Evolutionary conservation across 1,140 invertebrate species (phyloP).

Genomic region (Leptoteleia sp.): DNA sequence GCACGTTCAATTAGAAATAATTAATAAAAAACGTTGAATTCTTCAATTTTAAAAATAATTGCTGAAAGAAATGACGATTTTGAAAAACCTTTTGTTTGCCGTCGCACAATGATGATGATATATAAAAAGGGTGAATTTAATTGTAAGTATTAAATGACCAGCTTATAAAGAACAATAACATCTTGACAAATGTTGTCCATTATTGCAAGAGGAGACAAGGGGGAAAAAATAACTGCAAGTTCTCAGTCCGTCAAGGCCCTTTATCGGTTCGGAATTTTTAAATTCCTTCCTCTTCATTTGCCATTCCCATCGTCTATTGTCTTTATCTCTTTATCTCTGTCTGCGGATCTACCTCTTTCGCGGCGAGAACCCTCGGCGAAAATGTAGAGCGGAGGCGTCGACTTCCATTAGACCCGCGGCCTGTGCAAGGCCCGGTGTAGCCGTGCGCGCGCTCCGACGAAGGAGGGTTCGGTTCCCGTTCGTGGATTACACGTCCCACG

Average conservation of each 20-base stretch:
- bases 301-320: constrained; percentile 59
- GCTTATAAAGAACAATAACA: constrained; percentile 1
- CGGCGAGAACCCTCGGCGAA: constrained; percentile 57
- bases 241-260: constrained; percentile 39
- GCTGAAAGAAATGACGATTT: too few species aligned
- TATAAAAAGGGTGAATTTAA: too few species aligned
- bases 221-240: constrained; percentile 35
- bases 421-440: constrained; percentile 45
- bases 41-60: too few species aligned
- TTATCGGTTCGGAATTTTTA: constrained; percentile 52
- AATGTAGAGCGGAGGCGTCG: constrained; percentile 66
- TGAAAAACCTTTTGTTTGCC: too few species aligned
- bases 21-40: too few species aligned
- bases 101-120: too few species aligned
- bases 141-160: too few species aligned
- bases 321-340: constrained; percentile 56
- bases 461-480: constrained; percentile 44
- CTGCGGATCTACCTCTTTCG: constrained; percentile 44
- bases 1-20: too few species aligned
- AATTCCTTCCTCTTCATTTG: constrained; percentile 58
- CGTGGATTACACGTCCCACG: constrained; percentile 56
- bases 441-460: constrained; percentile 20
- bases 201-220: constrained; percentile 20
- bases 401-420: constrained; percentile 65
- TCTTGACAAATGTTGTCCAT: constrained; percentile 6